These are phyloP conservation scores for Myanophis thanlyinensis DNA, from an alignment of 2,113 vertebrate genomes.

Conservation along the genomic window DNA sequence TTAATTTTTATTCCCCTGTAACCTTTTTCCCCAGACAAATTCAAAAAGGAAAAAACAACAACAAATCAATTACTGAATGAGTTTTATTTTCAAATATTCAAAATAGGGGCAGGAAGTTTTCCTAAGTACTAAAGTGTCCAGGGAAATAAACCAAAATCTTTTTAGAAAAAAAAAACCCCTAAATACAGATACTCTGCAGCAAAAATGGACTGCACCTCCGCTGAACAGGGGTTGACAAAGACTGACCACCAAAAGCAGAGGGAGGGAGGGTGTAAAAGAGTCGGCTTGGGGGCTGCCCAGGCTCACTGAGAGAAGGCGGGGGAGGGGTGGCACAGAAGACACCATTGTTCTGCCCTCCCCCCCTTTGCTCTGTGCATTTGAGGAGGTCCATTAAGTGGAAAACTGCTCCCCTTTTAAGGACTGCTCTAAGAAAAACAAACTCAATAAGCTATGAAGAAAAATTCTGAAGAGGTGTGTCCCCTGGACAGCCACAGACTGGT, in stretches of 20 bases:
- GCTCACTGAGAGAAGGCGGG: too few relatives aligned
- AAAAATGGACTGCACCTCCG: neutral
- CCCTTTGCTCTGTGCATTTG: neutral
- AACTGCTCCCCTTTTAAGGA: neutral
- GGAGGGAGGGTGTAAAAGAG: neutral
- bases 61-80: slow-evolving; percentile 55
- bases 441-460: neutral
- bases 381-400: neutral
- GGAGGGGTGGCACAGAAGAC: neutral
- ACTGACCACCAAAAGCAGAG: neutral
- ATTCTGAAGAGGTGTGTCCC: neutral
- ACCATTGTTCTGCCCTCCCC: neutral
- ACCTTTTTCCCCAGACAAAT: slow-evolving; percentile 11
- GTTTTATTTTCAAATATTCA: slow-evolving; percentile 50
- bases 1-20: slow-evolving; percentile 26
- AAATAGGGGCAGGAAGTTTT: slow-evolving; percentile 23
- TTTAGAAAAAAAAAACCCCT: neutral
- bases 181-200: neutral
- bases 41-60: neutral
- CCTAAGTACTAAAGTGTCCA: slow-evolving; percentile 52
- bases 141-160: slow-evolving; percentile 53
- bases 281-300: neutral
- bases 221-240: too few relatives aligned
- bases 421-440: neutral
- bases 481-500: neutral